Evolutionary conservation across 2,113 vertebrate genomes (phyloP), one percentile per base, ranked within the genome.

Genomic region (Myodes glareolus): DNA sequence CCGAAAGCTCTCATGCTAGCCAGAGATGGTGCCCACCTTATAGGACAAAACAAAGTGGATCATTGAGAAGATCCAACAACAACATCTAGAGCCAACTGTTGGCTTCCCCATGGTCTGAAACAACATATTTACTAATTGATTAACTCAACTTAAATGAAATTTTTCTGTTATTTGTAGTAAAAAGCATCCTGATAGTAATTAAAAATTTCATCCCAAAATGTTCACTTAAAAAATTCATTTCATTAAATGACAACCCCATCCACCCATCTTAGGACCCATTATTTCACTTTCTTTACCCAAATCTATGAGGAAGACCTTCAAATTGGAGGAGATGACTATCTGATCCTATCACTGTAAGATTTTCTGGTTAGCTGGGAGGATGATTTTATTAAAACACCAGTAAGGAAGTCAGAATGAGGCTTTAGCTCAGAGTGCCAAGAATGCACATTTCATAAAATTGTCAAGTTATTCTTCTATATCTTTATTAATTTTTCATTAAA

Each of bases 401-500:
- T 58, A 50, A 86, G 72, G 45, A 50, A 23, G 6, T 72, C 21
- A 77, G 42, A 31, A 93, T 88, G 81, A 88, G 14, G 42, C 11
- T 68, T 68, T 95, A 77, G 3, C 70, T 93, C 50, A 92, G 29
- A 31, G 25, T 36, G 31, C 12, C 36, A 92, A 88, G 50, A 88
- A 85, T 39, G 25, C 45, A 68, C 61, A 76, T 47, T 68, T 94
- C n/a, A 72, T 42, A 80, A 90, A 92, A 36, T 70, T 82, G n/a
- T 77, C 92, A 81, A 76, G 11, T 92, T 87, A 94, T 50, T 81
- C 58, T 88, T 55, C 50, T 42, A 72, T 39, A 8, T 87, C 89
- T 88, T 93, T 77, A 91, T 87, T 93, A 85, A 58, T 17, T 76
- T 93, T 95, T 31, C 23, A 39, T 82, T 82, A 65, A 4, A 42